A percentile compares a stretch with the other conserved stretches of the same genome.
Conservation (phyloP, 1,140 invertebrate genomes). For the Drosophila virilis region DNA sequence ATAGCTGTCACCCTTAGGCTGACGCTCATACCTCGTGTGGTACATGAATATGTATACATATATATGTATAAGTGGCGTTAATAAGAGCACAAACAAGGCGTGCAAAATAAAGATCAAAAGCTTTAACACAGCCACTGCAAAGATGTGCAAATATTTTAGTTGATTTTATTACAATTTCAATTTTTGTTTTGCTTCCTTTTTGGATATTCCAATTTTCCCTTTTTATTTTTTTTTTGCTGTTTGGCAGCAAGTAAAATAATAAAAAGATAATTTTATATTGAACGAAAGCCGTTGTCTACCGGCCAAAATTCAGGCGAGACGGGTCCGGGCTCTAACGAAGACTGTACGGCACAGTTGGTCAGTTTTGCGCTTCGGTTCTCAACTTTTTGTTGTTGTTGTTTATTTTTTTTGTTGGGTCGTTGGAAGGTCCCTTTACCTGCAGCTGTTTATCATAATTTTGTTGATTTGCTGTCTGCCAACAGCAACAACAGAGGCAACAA, state of each 20-base stretch:
- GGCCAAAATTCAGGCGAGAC: conserved; percentile 28
- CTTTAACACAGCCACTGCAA: conserved; percentile 61
- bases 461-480: conserved; percentile 79
- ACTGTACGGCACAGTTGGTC: conserved; percentile 57
- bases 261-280: conserved; percentile 62
- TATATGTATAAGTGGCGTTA: conserved; percentile 48
- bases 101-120: conserved; percentile 74
- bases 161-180: conserved; percentile 69
- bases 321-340: not conserved
- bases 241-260: conserved; percentile 29
- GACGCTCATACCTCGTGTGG: conserved; percentile 5
- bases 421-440: conserved; percentile 74
- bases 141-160: conserved; percentile 79
- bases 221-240: not conserved
- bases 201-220: conserved; percentile 23
- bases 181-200: conserved; percentile 35
- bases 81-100: conserved; percentile 67
- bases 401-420: conserved; percentile 51
- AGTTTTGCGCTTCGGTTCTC: conserved; percentile 50
- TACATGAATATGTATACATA: not conserved
- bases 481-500: conserved; percentile 67
- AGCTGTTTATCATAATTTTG: conserved; percentile 83
- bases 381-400: conserved; percentile 19
- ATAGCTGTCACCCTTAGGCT: conserved; percentile 70
- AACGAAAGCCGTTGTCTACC: conserved; percentile 47